These are phyloP conservation scores for Zoroaster sp. DNA, from an alignment of 53 echinoderm and acorn worm genomes.

Conservation along the genomic window DNA sequence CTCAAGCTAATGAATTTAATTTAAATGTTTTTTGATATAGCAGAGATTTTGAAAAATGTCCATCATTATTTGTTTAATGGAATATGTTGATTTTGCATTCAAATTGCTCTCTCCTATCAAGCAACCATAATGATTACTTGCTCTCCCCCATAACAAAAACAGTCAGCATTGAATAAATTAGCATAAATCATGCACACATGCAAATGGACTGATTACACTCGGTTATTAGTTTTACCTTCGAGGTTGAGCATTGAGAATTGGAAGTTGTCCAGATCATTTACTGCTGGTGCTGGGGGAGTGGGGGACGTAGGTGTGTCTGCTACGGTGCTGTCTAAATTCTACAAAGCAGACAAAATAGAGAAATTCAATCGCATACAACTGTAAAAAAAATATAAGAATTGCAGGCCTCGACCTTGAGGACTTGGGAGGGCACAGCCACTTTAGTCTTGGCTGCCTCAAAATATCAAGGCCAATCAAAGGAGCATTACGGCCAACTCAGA, in stretches of 20 bases:
- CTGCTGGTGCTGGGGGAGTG: constrained; percentile 59
- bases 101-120: too few relatives aligned
- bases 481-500: too few relatives aligned
- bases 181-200: background rate
- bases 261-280: constrained; percentile 77
- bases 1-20: background rate
- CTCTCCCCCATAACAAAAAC: too few relatives aligned
- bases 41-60: too few relatives aligned
- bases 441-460: too few relatives aligned
- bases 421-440: too few relatives aligned
- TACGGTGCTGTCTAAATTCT: constrained; percentile 71
- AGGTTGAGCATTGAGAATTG: constrained; percentile 72
- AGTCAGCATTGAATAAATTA: background rate
- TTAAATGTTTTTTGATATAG: background rate
- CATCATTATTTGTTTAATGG: too few relatives aligned
- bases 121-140: too few relatives aligned
- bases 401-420: too few relatives aligned
- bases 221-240: constrained; percentile 81
- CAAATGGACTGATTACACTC: background rate
- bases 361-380: background rate
- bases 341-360: background rate
- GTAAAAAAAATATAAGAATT: too few relatives aligned
- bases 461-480: too few relatives aligned
- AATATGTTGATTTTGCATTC: too few relatives aligned
- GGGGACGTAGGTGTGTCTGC: constrained; percentile 32